A percentile compares a stretch with the other conserved stretches of the same genome.
Evolutionary conservation across 2,797 vertebrate species (phyloP).

Genomic region (Leuciscus waleckii): DNA sequence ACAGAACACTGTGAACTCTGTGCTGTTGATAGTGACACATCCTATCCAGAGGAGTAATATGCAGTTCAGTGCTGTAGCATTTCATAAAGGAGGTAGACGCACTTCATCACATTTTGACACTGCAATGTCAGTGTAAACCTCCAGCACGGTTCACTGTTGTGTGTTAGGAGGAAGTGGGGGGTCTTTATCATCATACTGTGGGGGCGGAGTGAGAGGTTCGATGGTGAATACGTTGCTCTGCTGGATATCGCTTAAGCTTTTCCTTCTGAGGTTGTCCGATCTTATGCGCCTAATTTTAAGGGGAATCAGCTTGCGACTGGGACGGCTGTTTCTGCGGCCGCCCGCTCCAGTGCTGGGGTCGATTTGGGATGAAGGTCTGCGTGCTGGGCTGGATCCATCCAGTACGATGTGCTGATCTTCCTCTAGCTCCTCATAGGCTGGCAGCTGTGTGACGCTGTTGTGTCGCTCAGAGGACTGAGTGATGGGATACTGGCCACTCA

Average conservation of each 20-base stretch:
- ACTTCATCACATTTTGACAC: background rate
- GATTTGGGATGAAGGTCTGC: slow-evolving; percentile 15
- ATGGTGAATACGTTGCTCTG: slow-evolving; percentile 76
- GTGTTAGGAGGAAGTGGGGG: slow-evolving; percentile 65
- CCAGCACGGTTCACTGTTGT: slow-evolving; percentile 44
- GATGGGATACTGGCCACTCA: slow-evolving; percentile 77
- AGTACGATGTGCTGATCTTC: slow-evolving; percentile 56
- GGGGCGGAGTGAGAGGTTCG: slow-evolving; percentile 93
- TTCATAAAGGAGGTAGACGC: background rate
- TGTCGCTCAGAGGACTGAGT: slow-evolving; percentile 74
- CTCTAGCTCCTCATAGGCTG: slow-evolving; percentile 91
- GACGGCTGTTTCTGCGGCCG: slow-evolving; percentile 70
- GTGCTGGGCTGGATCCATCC: background rate
- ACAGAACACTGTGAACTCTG: slow-evolving; percentile 5
- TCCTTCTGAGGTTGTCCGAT: slow-evolving; percentile 90
- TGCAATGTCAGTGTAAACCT: background rate
- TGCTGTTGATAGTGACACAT: background rate
- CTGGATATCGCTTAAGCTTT: slow-evolving; percentile 75
- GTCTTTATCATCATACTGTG: slow-evolving; percentile 86
- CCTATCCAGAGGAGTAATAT: background rate
- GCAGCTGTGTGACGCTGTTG: slow-evolving; percentile 83
- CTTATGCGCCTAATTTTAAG: slow-evolving; percentile 92
- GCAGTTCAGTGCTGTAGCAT: background rate
- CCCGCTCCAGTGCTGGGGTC: slow-evolving; percentile 48
- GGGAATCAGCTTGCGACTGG: slow-evolving; percentile 83